Conservation (phyloP, 1,140 invertebrate species). For the Lepidostoma basale region DNA sequence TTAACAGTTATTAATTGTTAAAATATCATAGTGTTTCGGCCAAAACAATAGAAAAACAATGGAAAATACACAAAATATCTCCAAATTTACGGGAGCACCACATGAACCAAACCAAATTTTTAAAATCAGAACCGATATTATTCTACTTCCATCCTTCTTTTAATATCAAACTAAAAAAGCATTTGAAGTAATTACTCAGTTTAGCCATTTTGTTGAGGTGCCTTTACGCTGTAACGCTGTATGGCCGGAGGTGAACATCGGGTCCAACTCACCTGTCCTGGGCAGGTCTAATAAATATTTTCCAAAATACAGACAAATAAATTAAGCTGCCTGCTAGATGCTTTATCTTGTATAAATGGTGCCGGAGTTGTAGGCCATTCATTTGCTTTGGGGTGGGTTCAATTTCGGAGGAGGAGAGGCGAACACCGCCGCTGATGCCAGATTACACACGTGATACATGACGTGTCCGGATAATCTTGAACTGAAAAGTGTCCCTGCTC, state of each 20-base stretch:
- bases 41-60: too few relatives aligned
- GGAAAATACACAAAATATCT: too few relatives aligned
- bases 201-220: background rate
- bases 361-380: slow-evolving; percentile 32
- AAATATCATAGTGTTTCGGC: too few relatives aligned
- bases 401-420: background rate
- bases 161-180: background rate
- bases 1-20: too few relatives aligned
- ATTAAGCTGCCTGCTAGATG: slow-evolving; percentile 41
- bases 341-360: slow-evolving; percentile 42
- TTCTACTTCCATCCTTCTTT: too few relatives aligned
- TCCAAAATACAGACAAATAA: slow-evolving; percentile 33
- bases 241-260: background rate
- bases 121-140: too few relatives aligned
- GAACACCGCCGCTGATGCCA: background rate
- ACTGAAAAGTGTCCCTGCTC: too few relatives aligned
- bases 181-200: background rate
- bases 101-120: too few relatives aligned
- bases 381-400: slow-evolving; percentile 16
- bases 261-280: slow-evolving; percentile 6
- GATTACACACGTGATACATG: too few relatives aligned
- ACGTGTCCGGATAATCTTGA: too few relatives aligned
- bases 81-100: too few relatives aligned
- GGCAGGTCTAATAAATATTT: slow-evolving; percentile 19
- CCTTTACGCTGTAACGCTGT: background rate